Evolutionary conservation across 2,888 invertebrate species (phyloP), one percentile per base, ranked within the genome.

Genomic region (Aspidiotus rigidus): DNA sequence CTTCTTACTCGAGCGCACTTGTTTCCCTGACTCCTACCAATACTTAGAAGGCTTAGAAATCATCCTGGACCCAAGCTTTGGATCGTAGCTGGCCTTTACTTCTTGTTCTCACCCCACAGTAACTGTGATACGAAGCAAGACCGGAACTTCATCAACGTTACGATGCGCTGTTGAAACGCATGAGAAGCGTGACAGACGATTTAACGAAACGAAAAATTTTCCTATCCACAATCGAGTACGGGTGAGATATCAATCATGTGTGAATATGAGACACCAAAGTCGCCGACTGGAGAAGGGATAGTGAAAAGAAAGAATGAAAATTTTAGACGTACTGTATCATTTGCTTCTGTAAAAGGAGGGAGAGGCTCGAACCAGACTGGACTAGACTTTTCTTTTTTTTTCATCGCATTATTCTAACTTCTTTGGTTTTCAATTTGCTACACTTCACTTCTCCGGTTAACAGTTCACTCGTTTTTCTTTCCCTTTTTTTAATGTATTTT

Each of bases 351-450:
- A 49, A 49, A 2, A 13, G 28, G 28, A 55, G 56, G 9, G 56
- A 1, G 56, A 55, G 39, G 10, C 49, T 49, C 49, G n/a, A 49
- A 49, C 49, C 49, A 28, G 5, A 5, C 28, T 49, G 10, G n/a
- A 49, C 49, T 49, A n/a, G 11, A 13, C 49, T 49, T 11, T 49
- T 49, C 49, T n/a, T 49, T 49, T 8, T 59, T 59, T 59, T 28
- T 59, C 59, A 16, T 28, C 59, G 13, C 39, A 39, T 17, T 56
- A 28, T 28, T 39, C 28, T 17, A 13, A 59, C 39, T 59, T 59
- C 59, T 59, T 59, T 59, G 17, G 59, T 28, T 59, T 59, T 28
- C 59, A 59, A 59, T 59, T 59, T 39, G 59, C 28, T 28, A 17
- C 59, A 59, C 59, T 59, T 39, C 13, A 39, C 7, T 28, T 59